A percentile compares a stretch with the other conserved stretches of the same genome.
Evolutionary conservation across 2,113 vertebrate genomes (phyloP).

Genomic region (Zeus faber): DNA sequence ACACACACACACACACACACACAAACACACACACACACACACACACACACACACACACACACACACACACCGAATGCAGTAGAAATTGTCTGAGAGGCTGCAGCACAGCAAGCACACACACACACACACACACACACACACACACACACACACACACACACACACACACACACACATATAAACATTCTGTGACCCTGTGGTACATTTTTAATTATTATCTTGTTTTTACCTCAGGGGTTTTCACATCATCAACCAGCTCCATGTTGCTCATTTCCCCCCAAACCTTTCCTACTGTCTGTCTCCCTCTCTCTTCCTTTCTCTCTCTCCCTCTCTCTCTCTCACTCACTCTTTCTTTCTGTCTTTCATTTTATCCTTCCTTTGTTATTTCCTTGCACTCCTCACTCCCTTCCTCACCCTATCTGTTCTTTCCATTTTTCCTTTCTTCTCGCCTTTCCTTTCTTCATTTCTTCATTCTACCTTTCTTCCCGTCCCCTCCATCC

Average conservation of each 20-base stretch:
- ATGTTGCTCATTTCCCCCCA: slow-evolving; percentile 35
- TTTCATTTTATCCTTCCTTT: neutral
- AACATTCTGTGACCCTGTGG: slow-evolving; percentile 39
- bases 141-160: too few relatives aligned
- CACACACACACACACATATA: slow-evolving; percentile 11
- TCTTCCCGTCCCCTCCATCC: neutral
- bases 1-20: neutral
- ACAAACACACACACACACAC: neutral
- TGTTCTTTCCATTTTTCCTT: too few relatives aligned
- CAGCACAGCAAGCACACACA: neutral
- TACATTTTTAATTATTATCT: slow-evolving; percentile 69
- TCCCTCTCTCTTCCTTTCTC: neutral
- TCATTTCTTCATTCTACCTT: neutral
- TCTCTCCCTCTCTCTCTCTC: neutral
- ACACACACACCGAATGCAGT: neutral
- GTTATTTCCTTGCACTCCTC: neutral
- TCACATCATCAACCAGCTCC: slow-evolving; percentile 38
- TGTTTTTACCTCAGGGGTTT: slow-evolving; percentile 61
- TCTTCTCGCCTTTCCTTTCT: too few relatives aligned
- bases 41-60: neutral
- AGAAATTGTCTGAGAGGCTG: neutral
- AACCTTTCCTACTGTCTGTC: neutral
- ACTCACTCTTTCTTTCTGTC: neutral
- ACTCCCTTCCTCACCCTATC: neutral
- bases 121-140: neutral